A percentile compares a stretch with the other conserved stretches of the same genome.
These are phyloP conservation scores for Oryzias dopingdopingensis DNA, from an alignment of 2,797 vertebrate genomes.

Conservation along the genomic window DNA sequence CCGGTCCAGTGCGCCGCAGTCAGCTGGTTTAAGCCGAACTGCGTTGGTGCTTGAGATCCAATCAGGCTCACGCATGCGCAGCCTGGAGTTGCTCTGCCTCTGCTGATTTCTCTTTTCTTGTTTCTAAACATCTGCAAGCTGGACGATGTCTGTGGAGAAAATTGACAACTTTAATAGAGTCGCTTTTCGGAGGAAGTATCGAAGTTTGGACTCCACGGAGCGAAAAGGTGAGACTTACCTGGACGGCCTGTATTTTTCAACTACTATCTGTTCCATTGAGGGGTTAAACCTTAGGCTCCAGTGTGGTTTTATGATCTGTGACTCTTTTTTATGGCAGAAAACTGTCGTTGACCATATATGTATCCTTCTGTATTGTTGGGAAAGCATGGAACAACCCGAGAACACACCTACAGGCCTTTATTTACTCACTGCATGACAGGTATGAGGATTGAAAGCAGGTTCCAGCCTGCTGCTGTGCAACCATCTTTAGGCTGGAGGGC, in stretches of 20 bases:
- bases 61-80: background rate
- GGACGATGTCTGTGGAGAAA: background rate
- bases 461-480: constrained; percentile 42
- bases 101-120: too few relatives aligned
- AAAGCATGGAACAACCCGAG: constrained; percentile 25
- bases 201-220: constrained; percentile 20
- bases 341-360: background rate
- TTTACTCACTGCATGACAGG: constrained; percentile 45
- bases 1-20: background rate
- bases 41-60: background rate
- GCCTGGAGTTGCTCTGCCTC: background rate
- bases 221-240: constrained; percentile 50
- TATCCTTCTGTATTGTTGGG: constrained; percentile 24
- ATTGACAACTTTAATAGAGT: constrained; percentile 75
- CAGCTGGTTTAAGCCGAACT: background rate
- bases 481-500: constrained; percentile 31
- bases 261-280: too few relatives aligned
- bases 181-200: constrained; percentile 73
- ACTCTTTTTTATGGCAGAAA: background rate
- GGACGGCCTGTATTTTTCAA: too few relatives aligned
- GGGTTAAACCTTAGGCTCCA: too few relatives aligned
- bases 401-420: constrained; percentile 25
- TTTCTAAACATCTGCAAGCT: constrained; percentile 48
- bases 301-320: background rate
- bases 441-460: constrained; percentile 41